Percentiles rank a stretch among this genome's conserved stretches.
phyloP scores from a whole-genome alignment of 2,113 vertebrate species.

The Pelodiscus sinensis region DNA sequence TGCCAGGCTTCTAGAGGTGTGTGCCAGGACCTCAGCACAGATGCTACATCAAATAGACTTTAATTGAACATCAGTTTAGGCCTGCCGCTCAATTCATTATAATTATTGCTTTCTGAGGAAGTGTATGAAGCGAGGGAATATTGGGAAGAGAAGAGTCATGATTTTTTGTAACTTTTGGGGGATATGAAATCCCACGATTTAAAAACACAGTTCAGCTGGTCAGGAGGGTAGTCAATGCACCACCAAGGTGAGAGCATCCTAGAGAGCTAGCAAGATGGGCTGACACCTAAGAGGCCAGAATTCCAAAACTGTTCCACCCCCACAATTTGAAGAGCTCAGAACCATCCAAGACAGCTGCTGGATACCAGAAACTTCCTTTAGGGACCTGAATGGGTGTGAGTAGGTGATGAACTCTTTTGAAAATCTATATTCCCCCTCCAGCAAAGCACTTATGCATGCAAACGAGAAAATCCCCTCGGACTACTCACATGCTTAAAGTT shows the following conservation, averaged over 20 bases:
- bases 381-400: background rate
- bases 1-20: conserved; percentile 24
- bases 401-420: background rate
- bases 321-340: background rate
- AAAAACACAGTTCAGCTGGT: conserved; percentile 50
- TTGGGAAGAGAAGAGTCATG: conserved; percentile 60
- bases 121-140: conserved; percentile 53
- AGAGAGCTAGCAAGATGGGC: conserved; percentile 18
- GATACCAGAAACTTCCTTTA: background rate
- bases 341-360: fast-evolving
- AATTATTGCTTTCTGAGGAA: conserved; percentile 58
- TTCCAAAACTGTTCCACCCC: background rate
- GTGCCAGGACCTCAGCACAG: conserved; percentile 18
- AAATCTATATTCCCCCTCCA: background rate
- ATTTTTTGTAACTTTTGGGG: conserved; percentile 21
- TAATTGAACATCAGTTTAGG: conserved; percentile 49
- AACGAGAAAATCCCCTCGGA: background rate
- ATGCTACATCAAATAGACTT: conserved; percentile 42
- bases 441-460: background rate
- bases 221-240: conserved; percentile 10
- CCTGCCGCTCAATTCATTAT: conserved; percentile 49
- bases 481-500: background rate
- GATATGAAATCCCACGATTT: conserved; percentile 49
- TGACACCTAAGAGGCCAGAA: background rate
- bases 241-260: conserved; percentile 40